phyloP scores from a whole-genome alignment of 2,797 vertebrate species.

The Cryptoblepharus egeriae region DNA sequence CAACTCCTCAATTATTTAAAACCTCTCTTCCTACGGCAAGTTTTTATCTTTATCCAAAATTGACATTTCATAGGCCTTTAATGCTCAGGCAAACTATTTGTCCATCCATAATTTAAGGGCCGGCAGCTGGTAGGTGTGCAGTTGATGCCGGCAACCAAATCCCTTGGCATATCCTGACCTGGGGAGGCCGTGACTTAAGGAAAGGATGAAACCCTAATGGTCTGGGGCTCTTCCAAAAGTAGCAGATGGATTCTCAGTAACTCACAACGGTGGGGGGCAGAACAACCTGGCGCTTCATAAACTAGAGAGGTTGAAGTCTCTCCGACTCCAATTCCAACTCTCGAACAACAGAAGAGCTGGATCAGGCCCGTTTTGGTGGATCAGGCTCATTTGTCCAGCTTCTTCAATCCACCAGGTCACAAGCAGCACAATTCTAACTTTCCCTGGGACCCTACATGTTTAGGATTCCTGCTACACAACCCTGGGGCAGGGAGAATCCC shows the following conservation, averaged over 20 bases:
- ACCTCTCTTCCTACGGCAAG: slow-evolving; percentile 61
- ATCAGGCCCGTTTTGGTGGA: too few relatives aligned
- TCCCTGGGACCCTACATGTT: too few relatives aligned
- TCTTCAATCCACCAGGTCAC: too few relatives aligned
- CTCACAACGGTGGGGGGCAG: not conserved
- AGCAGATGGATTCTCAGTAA: not conserved
- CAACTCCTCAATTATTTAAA: slow-evolving; percentile 71
- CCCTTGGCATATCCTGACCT: slow-evolving; percentile 35
- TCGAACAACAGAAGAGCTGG: too few relatives aligned
- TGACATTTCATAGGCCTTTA: slow-evolving; percentile 66
- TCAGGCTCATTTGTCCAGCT: too few relatives aligned
- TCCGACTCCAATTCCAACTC: too few relatives aligned
- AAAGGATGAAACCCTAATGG: not conserved
- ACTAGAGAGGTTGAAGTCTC: too few relatives aligned
- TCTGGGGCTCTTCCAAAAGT: not conserved
- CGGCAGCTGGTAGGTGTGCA: slow-evolving; percentile 67
- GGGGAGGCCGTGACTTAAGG: not conserved
- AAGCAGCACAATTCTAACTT: too few relatives aligned
- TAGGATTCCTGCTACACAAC: too few relatives aligned
- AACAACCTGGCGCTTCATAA: too few relatives aligned
- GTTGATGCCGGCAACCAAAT: slow-evolving; percentile 32
- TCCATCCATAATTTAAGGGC: slow-evolving; percentile 65
- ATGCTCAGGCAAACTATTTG: slow-evolving; percentile 69
- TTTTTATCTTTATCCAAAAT: slow-evolving; percentile 61
- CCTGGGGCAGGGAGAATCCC: too few relatives aligned